Base-by-base conservation (phyloP, 2,888 invertebrate species). In the Sesia bembeciformis region DNA sequence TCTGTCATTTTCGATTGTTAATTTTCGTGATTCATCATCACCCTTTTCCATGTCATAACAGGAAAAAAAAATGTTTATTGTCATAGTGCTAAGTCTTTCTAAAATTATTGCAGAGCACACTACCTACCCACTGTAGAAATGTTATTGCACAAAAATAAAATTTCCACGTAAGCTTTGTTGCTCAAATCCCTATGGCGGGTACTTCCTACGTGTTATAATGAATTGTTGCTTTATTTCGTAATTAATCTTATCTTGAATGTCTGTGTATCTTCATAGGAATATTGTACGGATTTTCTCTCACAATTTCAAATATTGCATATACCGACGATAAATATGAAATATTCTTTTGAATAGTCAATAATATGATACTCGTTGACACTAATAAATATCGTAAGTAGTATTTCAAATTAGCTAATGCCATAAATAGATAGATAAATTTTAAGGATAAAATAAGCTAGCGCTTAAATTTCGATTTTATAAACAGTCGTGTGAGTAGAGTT, bases 391-490 rank as follows among this genome's bases (percentile, higher is more conserved):
- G 42, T 42, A 5, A 42, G 42, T 23, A 23, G 23, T 23, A 23
- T 23, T 23, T 23, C 23, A 61, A 52, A 66, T 65, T 67, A 68
- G 69, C 70, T 73, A 64, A 62, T 59, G 63, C 57, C 51, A 49
- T 49, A 58, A 52, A 52, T 52, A 54, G 52, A 52, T 52, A 49
- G 49, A 52, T 23, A 50, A 50, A 56, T 53, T 39, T 5, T 52
- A 40, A 52, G 42, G 39, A 7, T 51, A 52, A 50, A 68, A 63
- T 63, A 70, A 56, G 73, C 71, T 76, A 77, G 71, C 72, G 76
- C 75, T 73, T 66, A 62, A 61, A 62, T 68, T 72, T 72, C 60
- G 67, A 70, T 70, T 70, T 70, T 66, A 67, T 60, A 64, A 62
- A 39, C 6, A 50, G 50, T 58, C 51, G 40, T 54, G 51, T 58